Conservation (phyloP, 2,113 vertebrate species). For the Eurystomus gularis region DNA sequence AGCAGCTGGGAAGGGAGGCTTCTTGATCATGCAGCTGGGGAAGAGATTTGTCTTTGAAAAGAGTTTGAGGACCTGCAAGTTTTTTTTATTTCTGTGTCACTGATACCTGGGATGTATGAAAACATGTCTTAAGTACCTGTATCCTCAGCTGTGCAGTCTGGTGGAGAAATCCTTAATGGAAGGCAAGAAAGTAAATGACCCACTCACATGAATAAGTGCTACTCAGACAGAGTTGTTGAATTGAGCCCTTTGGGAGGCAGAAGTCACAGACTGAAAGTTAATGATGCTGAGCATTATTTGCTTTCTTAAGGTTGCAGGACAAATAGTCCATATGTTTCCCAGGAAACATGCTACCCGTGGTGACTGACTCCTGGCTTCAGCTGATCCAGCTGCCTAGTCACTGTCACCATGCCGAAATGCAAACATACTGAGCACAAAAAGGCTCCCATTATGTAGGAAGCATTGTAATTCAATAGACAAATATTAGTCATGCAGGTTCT, state of each 20-base stretch:
- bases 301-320: not conserved
- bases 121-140: not conserved
- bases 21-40: not conserved
- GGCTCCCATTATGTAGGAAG: not conserved
- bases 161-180: not conserved
- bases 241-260: not conserved
- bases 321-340: slow-evolving; percentile 24
- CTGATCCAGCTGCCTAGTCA: not conserved
- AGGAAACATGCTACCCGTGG: not conserved
- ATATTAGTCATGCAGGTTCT: not conserved
- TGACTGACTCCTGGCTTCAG: slow-evolving; percentile 8
- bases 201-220: not conserved
- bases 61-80: not conserved
- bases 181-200: not conserved
- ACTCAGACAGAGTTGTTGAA: not conserved
- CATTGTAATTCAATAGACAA: not conserved
- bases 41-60: not conserved
- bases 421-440: not conserved
- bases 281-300: not conserved
- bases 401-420: not conserved
- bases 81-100: not conserved
- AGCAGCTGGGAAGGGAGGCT: not conserved
- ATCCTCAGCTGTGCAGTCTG: not conserved
- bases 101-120: not conserved
- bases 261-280: slow-evolving; percentile 13